A percentile compares a stretch with the other conserved stretches of the same genome.
phyloP scores from a whole-genome alignment of 1,140 invertebrate genomes.

The Drosophila bipectinata region DNA sequence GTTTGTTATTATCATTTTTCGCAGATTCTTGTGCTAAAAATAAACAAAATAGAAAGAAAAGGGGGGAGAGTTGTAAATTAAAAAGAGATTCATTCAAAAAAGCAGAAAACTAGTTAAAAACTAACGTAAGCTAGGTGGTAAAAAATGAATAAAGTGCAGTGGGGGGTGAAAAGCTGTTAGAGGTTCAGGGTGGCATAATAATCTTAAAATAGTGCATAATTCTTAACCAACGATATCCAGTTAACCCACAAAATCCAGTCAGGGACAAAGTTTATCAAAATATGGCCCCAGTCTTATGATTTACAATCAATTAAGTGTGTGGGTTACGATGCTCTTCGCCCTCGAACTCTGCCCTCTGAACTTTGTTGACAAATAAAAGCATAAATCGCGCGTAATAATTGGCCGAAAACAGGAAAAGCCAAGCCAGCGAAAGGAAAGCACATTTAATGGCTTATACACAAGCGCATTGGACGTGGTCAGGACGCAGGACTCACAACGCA shows the following conservation, averaged over 20 bases:
- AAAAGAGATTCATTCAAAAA: constrained; percentile 26
- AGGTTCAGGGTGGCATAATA: constrained; percentile 1
- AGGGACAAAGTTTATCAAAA: constrained; percentile 41
- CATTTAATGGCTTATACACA: constrained; percentile 75
- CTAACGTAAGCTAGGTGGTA: constrained; percentile 14
- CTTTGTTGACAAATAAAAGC: constrained; percentile 75
- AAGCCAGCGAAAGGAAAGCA: constrained; percentile 48
- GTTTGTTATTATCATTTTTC: constrained; percentile 83
- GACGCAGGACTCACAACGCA: background rate
- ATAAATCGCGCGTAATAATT: constrained; percentile 83
- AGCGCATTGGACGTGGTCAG: constrained; percentile 59
- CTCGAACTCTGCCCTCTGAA: constrained; percentile 3
- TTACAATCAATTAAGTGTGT: constrained; percentile 54
- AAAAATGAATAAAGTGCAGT: constrained; percentile 8
- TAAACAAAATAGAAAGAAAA: constrained; percentile 70
- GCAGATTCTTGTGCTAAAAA: constrained; percentile 83
- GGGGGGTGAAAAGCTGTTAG: constrained; percentile 14
- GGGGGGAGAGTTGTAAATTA: constrained; percentile 23
- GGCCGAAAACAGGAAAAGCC: constrained; percentile 65
- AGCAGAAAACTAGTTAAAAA: constrained; percentile 6
- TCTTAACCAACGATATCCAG: background rate
- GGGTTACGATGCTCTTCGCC: constrained; percentile 24
- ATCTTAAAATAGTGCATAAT: constrained; percentile 12
- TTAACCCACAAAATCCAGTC: constrained; percentile 24
- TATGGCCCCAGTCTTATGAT: constrained; percentile 33